Evolutionary conservation across 2,797 vertebrate species (phyloP).

Genomic region (Pseudopleuronectes americanus): DNA sequence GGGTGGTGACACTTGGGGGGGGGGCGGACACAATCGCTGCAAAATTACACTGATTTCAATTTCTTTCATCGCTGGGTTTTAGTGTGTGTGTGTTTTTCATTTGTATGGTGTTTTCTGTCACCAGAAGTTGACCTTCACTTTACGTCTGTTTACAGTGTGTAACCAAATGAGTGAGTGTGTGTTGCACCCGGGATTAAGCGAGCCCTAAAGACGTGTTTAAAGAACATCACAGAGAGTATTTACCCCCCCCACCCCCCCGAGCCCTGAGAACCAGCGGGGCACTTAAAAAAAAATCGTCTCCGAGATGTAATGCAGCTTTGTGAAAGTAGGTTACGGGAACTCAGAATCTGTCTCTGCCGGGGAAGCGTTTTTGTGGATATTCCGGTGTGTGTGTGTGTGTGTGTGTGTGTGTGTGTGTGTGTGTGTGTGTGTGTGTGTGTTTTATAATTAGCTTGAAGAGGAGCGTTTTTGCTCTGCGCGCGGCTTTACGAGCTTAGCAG

Average conservation of each 20-base stretch:
- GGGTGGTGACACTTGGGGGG: constrained; percentile 6
- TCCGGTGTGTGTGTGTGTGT: constrained; percentile 27
- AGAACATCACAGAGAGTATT: constrained; percentile 19
- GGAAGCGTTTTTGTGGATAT: constrained; percentile 35
- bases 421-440: constrained; percentile 21
- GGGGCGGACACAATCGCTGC: constrained; percentile 14
- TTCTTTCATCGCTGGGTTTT: constrained; percentile 2
- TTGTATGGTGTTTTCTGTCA: constrained; percentile 18
- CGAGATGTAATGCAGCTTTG: constrained; percentile 11
- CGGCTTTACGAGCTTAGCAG: constrained; percentile 41
- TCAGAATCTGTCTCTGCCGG: constrained; percentile 28
- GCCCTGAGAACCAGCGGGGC: background rate
- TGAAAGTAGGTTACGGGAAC: constrained; percentile 59
- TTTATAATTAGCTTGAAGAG: constrained; percentile 42
- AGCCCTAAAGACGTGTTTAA: constrained; percentile 33
- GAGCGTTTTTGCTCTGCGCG: constrained; percentile 17
- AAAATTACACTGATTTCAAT: background rate
- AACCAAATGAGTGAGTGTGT: constrained; percentile 12
- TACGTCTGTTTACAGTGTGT: constrained; percentile 6
- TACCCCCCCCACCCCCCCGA: constrained; percentile 12
- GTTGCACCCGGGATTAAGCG: constrained; percentile 26
- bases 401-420: background rate
- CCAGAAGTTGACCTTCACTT: constrained; percentile 30
- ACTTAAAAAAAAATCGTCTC: background rate
- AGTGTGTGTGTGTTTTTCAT: background rate